Base-by-base conservation (phyloP, 2,797 vertebrate species). In the Neostethus bicornis region DNA sequence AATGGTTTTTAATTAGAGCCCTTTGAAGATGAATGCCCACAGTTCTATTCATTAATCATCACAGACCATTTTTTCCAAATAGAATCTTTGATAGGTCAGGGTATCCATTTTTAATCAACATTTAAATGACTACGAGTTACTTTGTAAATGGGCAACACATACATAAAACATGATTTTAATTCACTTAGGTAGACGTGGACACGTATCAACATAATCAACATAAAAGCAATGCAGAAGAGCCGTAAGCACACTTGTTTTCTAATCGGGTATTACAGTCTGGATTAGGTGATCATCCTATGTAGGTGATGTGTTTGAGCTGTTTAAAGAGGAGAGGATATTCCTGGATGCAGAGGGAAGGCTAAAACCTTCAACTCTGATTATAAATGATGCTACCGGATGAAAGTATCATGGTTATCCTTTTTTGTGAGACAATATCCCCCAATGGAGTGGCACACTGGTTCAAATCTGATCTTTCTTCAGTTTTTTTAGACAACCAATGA, bases 161-260 rank as follows among this genome's bases (percentile, higher is more conserved):
- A 55, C 60, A 77, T 76, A 79, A 45, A 49, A 85, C 76, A 83
- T 20, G 61, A 54, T n/a, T 74, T 76, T 80, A 70, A 86, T 85
- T 78, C 79, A 62, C 62, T 47, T 77, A 78, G 80, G 78, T 72
- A 68, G 52, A 29, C 35, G 48, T 34, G 46, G 71, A 78, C 83
- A 81, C 47, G 73, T 80, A 85, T 80, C 64, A 85, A 85, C 84
- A 82, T 24, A 88, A 90, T 90, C 82, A 88, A 78, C 77, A 83
- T 90, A 80, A 90, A 88, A 90, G 88, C 87, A 62, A 31, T 52
- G 70, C 44, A 60, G 78, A 56, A 69, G 86, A 77, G 41, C 59
- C 51, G 53, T 63, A 77, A 87, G 80, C 80, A 79, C 51, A 77
- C 75, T 79, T 77, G 72, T 66, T 41, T 54, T 80, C 7, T 85